Evolutionary conservation across 1,140 invertebrate genomes (phyloP).

Genomic region (Pseudoatta argentina): DNA sequence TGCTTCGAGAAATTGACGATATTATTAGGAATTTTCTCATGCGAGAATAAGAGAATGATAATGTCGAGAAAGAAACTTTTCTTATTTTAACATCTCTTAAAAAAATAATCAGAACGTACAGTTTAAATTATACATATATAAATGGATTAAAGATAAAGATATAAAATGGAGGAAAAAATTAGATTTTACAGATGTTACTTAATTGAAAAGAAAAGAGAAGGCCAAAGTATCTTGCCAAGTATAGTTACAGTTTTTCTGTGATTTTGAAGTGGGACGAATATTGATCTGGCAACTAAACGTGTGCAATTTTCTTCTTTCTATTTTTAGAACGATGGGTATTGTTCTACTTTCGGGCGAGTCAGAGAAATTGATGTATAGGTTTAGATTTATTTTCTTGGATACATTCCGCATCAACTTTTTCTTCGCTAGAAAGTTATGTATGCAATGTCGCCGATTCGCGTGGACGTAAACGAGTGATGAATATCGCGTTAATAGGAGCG

Average conservation of each 20-base stretch:
- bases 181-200: background rate
- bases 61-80: background rate
- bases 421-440: background rate
- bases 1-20: conserved; percentile 13
- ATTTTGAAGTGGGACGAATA: conserved; percentile 17
- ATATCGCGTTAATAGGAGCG: background rate
- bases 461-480: background rate
- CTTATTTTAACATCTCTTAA: background rate
- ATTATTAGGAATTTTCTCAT: background rate
- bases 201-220: background rate
- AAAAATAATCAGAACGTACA: background rate
- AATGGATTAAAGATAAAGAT: background rate
- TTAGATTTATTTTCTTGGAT: conserved; percentile 41
- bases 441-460: conserved; percentile 23
- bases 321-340: background rate
- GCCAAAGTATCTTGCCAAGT: background rate
- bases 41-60: background rate
- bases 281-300: background rate
- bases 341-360: conserved; percentile 34
- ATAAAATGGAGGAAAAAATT: background rate
- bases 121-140: background rate
- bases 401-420: conserved; percentile 24
- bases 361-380: conserved; percentile 44
- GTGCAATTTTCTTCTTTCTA: background rate
- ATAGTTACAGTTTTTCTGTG: background rate